Evolutionary conservation across 2,888 invertebrate species (phyloP).

Genomic region (Stenchaetothrips biformis): DNA sequence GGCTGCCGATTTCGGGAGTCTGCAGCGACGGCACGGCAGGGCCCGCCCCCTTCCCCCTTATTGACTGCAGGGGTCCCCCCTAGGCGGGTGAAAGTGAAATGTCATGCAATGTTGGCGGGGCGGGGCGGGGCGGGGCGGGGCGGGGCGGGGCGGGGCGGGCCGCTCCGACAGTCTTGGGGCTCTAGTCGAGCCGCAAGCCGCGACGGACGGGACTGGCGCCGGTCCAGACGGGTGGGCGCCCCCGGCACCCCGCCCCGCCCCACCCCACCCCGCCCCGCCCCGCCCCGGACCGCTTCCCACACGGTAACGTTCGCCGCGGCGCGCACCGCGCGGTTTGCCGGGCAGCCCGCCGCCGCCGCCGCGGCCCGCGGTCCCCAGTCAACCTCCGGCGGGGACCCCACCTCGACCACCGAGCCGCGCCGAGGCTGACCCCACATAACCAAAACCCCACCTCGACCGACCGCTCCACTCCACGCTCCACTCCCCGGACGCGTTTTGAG

Average conservation of each 20-base stretch:
- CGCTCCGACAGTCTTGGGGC: not conserved
- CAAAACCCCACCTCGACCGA: too few species aligned
- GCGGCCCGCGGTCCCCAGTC: not conserved
- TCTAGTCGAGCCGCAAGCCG: not conserved
- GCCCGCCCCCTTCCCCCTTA: too few species aligned
- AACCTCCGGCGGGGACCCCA: not conserved
- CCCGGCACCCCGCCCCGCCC: not conserved
- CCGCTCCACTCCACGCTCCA: too few species aligned
- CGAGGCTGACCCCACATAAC: too few species aligned
- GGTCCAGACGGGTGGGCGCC: slow-evolving; percentile 17
- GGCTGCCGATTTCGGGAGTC: too few species aligned
- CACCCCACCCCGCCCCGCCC: not conserved
- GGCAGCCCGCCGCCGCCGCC: not conserved
- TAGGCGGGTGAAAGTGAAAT: slow-evolving; percentile 14
- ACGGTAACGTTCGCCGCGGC: slow-evolving; percentile 8
- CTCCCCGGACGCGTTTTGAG: too few species aligned
- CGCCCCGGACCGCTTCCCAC: slow-evolving; percentile 8
- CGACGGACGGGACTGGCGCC: not conserved
- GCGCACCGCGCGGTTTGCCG: not conserved
- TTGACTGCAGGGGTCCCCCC: too few species aligned
- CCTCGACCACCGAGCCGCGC: too few species aligned
- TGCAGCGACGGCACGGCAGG: too few species aligned
- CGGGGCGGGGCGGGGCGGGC: not conserved
- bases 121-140: not conserved
- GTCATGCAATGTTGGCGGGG: slow-evolving; percentile 5